Percentiles rank a stretch among this genome's conserved stretches.
Evolutionary conservation across 2,113 vertebrate species (phyloP).

Genomic region (Bujurquina vittata): DNA sequence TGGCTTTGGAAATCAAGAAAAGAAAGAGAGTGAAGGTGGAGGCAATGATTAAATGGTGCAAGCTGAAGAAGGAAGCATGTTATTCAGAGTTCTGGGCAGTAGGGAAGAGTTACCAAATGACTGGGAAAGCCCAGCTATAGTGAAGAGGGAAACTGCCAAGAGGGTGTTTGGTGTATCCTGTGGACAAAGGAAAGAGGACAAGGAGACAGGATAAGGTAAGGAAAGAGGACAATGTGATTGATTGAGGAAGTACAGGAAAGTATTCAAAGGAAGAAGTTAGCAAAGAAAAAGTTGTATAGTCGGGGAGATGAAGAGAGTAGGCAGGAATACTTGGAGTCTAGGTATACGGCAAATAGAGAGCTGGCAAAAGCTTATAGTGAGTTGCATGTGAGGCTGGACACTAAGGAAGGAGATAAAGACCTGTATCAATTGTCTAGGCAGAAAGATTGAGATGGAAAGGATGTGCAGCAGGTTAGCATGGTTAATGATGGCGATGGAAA

Average conservation of each 20-base stretch:
- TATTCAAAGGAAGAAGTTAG: not conserved
- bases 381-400: accelerated
- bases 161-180: not conserved
- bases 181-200: not conserved
- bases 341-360: too few species aligned
- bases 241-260: not conserved
- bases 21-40: too few species aligned
- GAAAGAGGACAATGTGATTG: not conserved
- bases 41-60: not conserved
- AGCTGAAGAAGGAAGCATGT: not conserved
- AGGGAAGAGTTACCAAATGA: not conserved
- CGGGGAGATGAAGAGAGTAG: not conserved
- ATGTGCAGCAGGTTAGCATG: not conserved
- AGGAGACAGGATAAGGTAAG: not conserved
- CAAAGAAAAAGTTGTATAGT: not conserved
- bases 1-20: too few species aligned
- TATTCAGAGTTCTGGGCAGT: not conserved
- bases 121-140: not conserved
- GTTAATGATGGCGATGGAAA: not conserved
- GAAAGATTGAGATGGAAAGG: not conserved
- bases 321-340: not conserved
- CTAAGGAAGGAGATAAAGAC: not conserved
- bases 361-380: not conserved
- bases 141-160: not conserved
- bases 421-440: not conserved